phyloP scores from a whole-genome alignment of 2,888 invertebrate species.

The Acleris laterana region DNA sequence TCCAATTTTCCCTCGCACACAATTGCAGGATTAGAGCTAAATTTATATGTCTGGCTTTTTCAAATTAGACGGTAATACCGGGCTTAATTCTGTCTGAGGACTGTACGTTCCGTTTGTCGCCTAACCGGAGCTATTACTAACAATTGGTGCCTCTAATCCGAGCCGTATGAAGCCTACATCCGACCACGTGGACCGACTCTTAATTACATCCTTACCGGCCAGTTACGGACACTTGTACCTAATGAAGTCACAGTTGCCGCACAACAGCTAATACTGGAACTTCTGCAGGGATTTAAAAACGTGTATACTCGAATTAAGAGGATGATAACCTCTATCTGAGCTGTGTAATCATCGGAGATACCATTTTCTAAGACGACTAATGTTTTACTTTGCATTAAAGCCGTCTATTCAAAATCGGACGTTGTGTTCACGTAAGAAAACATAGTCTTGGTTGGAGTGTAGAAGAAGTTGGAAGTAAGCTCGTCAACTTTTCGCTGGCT shows the following conservation, averaged over 20 bases:
- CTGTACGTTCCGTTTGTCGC: conserved; percentile 63
- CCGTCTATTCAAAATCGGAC: conserved; percentile 47
- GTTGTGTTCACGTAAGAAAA: conserved; percentile 50
- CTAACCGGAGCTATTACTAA: conserved; percentile 55
- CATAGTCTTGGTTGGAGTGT: conserved; percentile 43
- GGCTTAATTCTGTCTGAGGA: conserved; percentile 70
- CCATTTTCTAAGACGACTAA: conserved; percentile 72
- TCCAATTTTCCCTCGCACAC: conserved; percentile 76
- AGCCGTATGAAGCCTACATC: conserved; percentile 26
- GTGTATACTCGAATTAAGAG: conserved; percentile 71
- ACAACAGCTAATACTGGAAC: conserved; percentile 43
- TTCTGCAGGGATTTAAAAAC: conserved; percentile 60
- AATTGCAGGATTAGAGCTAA: conserved; percentile 76
- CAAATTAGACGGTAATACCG: conserved; percentile 71
- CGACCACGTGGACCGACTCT: conserved; percentile 23
- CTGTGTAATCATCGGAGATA: conserved; percentile 80
- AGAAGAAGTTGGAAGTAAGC: conserved; percentile 39
- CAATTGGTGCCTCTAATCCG: conserved; percentile 49
- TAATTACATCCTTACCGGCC: conserved; percentile 19
- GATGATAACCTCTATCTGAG: conserved; percentile 80
- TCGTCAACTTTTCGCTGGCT: conserved; percentile 66
- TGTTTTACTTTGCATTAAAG: conserved; percentile 51
- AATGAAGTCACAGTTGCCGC: conserved; percentile 38
- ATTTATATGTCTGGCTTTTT: conserved; percentile 83
- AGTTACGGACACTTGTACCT: conserved; percentile 23